Evolutionary conservation across 2,888 invertebrate genomes (phyloP).

Genomic region (Neoaliturus tenellus): DNA sequence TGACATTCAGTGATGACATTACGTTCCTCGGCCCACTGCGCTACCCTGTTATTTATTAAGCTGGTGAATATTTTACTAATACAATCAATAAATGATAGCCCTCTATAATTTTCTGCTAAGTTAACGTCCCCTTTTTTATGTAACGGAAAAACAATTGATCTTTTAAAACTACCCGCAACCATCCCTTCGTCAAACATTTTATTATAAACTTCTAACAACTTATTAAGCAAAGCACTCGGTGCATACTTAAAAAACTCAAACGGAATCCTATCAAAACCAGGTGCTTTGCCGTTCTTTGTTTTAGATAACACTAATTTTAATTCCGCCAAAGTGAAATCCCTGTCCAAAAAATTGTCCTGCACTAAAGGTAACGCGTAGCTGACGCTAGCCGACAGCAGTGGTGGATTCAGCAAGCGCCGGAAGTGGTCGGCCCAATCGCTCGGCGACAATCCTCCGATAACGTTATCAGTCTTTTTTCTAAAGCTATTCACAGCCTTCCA

Average conservation of each 20-base stretch:
- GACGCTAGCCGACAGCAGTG: background rate
- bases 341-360: background rate
- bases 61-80: slow-evolving; percentile 52
- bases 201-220: slow-evolving; percentile 40
- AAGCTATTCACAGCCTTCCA: slow-evolving; percentile 6
- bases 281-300: background rate
- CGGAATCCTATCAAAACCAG: slow-evolving; percentile 25
- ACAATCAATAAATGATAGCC: slow-evolving; percentile 30
- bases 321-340: background rate
- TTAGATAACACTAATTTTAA: background rate
- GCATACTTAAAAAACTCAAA: slow-evolving; percentile 34
- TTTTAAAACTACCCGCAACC: slow-evolving; percentile 47
- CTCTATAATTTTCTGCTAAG: slow-evolving; percentile 17
- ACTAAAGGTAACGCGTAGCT: background rate
- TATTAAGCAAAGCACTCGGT: background rate
- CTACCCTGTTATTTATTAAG: slow-evolving; percentile 46
- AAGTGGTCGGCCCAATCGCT: slow-evolving; percentile 6
- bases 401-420: background rate
- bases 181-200: slow-evolving; percentile 30
- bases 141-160: slow-evolving; percentile 52
- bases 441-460: background rate
- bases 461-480: background rate
- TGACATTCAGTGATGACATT: slow-evolving; percentile 60
- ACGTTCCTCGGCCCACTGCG: slow-evolving; percentile 48
- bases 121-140: slow-evolving; percentile 54